phyloP scores from a whole-genome alignment of 2,797 vertebrate genomes.

The Pantherophis vulpinus region DNA sequence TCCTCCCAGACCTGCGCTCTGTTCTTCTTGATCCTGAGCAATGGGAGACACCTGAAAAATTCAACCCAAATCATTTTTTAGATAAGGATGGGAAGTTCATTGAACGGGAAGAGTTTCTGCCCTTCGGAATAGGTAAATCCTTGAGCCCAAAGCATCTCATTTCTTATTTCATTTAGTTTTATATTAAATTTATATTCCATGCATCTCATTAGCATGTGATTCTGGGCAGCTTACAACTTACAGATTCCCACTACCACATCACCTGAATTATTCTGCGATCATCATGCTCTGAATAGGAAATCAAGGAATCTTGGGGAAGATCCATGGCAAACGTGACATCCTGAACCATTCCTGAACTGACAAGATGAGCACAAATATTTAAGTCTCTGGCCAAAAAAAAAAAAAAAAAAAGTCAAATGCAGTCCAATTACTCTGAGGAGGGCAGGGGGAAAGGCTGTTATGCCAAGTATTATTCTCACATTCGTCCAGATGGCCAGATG shows the following conservation, averaged over 20 bases:
- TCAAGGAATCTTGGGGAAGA: background rate
- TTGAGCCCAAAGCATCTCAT: too few species aligned
- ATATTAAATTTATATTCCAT: too few species aligned
- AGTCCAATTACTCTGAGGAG: background rate
- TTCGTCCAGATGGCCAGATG: background rate
- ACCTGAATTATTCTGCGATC: background rate
- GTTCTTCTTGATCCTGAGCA: background rate
- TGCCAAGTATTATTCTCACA: background rate
- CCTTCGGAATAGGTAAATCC: background rate
- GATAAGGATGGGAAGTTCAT: background rate
- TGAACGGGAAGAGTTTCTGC: background rate
- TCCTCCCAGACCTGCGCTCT: background rate
- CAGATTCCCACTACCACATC: background rate
- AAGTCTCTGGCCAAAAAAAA: background rate
- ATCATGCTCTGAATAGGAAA: background rate
- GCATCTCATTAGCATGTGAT: too few species aligned
- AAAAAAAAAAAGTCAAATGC: background rate
- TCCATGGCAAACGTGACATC: background rate
- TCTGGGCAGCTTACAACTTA: background rate
- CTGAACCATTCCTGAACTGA: background rate
- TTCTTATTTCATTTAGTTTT: too few species aligned
- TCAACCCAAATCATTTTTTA: background rate
- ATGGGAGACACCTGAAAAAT: background rate
- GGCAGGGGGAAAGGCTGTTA: background rate
- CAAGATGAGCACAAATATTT: background rate